phyloP scores from a whole-genome alignment of 2,797 vertebrate genomes.

The Stomatorhinus walkeri region DNA sequence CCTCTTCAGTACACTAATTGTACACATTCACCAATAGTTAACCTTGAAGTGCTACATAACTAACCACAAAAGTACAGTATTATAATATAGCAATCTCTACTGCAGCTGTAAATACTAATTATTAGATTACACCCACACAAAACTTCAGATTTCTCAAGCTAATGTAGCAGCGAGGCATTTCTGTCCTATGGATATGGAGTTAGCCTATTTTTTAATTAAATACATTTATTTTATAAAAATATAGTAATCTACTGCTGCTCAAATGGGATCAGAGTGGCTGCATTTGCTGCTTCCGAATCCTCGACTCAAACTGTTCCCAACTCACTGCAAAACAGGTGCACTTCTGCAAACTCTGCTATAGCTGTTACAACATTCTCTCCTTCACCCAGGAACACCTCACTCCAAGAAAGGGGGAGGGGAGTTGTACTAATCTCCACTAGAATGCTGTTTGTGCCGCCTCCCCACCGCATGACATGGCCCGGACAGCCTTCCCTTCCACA shows the following conservation, averaged over 20 bases:
- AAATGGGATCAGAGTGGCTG: constrained; percentile 23
- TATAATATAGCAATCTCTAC: constrained; percentile 56
- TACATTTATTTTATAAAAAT: constrained; percentile 8
- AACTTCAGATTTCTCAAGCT: constrained; percentile 24
- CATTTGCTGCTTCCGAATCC: constrained; percentile 57
- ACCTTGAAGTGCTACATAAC: constrained; percentile 66
- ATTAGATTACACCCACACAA: constrained; percentile 41
- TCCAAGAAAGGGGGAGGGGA: constrained; percentile 15
- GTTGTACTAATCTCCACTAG: background rate
- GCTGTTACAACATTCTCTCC: background rate
- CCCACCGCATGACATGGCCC: constrained; percentile 37
- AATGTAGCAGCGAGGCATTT: constrained; percentile 47
- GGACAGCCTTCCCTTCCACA: constrained; percentile 25
- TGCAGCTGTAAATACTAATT: constrained; percentile 56
- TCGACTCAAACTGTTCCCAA: constrained; percentile 54
- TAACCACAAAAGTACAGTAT: constrained; percentile 62
- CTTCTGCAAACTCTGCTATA: background rate
- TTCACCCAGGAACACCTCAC: background rate
- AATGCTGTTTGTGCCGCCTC: constrained; percentile 48
- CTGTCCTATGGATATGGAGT: constrained; percentile 41
- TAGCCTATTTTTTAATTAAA: constrained; percentile 17
- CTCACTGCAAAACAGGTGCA: constrained; percentile 24
- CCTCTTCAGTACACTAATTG: constrained; percentile 53
- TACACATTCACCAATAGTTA: constrained; percentile 45
- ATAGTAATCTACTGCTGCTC: background rate